Conservation (phyloP, 2,888 invertebrate species). For the Scaptomyza flava region DNA sequence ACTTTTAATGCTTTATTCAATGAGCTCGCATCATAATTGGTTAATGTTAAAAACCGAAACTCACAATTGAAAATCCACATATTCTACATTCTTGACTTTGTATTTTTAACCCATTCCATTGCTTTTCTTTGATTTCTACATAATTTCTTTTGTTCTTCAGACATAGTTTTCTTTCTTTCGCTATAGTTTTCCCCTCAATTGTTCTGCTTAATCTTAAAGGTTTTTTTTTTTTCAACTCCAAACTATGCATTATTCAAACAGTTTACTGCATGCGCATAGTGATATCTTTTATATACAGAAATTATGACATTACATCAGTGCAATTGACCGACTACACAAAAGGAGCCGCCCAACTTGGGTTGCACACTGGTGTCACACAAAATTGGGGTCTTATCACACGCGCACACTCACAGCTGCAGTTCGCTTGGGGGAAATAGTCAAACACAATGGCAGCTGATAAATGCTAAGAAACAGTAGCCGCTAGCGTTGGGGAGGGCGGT, state of each 20-base stretch:
- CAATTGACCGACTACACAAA: conserved; percentile 29
- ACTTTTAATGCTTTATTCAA: not conserved
- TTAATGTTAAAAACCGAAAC: not conserved
- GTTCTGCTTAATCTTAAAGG: not conserved
- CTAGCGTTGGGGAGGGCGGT: not conserved
- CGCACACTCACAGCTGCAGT: conserved; percentile 23
- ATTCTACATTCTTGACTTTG: too few relatives aligned
- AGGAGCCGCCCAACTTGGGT: conserved; percentile 8
- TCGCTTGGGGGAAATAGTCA: conserved; percentile 31
- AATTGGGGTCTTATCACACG: conserved; percentile 50
- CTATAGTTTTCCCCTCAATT: not conserved
- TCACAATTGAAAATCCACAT: too few relatives aligned
- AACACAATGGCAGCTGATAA: conserved; percentile 68
- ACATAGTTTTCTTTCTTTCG: not conserved
- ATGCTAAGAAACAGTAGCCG: conserved; percentile 28
- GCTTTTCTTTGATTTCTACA: too few relatives aligned
- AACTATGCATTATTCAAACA: not conserved
- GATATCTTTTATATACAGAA: not conserved
- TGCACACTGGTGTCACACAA: conserved; percentile 33
- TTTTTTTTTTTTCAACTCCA: too few relatives aligned
- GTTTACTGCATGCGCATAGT: not conserved
- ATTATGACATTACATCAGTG: conserved; percentile 19
- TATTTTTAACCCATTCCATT: too few relatives aligned
- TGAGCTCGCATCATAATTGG: too few relatives aligned
- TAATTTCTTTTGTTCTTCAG: not conserved